Base-by-base conservation (phyloP, 2,797 vertebrate species). In the Phyllotis vaccarum region DNA sequence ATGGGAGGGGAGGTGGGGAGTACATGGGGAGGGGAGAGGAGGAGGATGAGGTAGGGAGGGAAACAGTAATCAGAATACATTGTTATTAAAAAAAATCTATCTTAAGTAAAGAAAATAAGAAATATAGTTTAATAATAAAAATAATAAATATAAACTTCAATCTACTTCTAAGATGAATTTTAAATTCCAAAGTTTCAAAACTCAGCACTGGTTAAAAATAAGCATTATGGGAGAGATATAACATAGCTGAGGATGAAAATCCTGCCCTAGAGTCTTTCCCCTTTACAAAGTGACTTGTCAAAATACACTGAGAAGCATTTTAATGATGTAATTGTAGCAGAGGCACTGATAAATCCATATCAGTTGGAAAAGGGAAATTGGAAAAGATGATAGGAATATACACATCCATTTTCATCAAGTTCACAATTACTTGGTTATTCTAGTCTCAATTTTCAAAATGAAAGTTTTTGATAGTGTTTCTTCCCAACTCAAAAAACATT, bases 401-500 rank as follows among this genome's bases (percentile, higher is more conserved):
- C 19, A 66, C 31, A 31, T 43, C 64, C n/a, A 37, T 68, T 37
- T 62, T 37, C 16, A 66, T 34, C 37, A 11, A 10, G 56, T 52
- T 79, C 68, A 21, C 31, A 14, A 37, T 8, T 29, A 3, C 27
- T 27, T 12, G 29, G 74, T 22, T 52, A 86, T 92, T 72, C 49
- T 56, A 31, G 40, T 72, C 80, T 46, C 70, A 64, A 68, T 94
- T 89, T 89, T 96, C 54, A 74, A 94, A n/a, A 10, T 29, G 7
- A 46, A 80, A 75, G 21, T 34, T n/a, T 89, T 81, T 54, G 21
- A 72, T 24, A 72, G 14, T 46, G 60, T 78, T 94, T 91, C 49
- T 6, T 93, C 64, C 9, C 13, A 56, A 66, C 17, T 40, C 54
- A 40, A 66, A 79, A 81, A 17, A 31, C 60, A 27, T 31, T 29